A percentile compares a stretch with the other conserved stretches of the same genome.
Evolutionary conservation across 2,888 invertebrate species (phyloP).

Genomic region (Xylota sylvarum): DNA sequence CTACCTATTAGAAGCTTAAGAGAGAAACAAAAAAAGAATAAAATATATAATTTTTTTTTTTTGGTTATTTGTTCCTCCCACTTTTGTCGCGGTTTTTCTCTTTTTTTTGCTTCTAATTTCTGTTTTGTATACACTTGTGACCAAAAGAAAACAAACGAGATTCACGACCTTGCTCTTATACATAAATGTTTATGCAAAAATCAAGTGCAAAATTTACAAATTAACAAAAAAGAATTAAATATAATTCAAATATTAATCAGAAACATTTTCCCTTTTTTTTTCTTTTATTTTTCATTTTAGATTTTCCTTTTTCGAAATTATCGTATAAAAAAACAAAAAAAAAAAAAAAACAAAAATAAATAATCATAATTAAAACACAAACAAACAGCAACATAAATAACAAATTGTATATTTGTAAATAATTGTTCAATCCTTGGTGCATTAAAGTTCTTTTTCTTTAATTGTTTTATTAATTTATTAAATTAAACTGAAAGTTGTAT

Average conservation of each 20-base stretch:
- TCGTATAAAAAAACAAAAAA: constrained; percentile 48
- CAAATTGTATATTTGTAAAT: constrained; percentile 67
- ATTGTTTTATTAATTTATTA: constrained; percentile 55
- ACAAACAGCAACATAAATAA: constrained; percentile 52
- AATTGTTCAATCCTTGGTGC: constrained; percentile 61
- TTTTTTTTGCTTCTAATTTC: constrained; percentile 31
- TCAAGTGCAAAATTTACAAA: constrained; percentile 43
- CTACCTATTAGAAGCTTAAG: constrained; percentile 39
- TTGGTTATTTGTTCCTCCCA: constrained; percentile 69
- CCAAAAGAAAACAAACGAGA: constrained; percentile 50
- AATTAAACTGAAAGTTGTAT: constrained; percentile 53
- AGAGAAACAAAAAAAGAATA: constrained; percentile 48
- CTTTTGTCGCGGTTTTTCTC: constrained; percentile 53
- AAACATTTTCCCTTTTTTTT: constrained; percentile 32
- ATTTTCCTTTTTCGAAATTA: constrained; percentile 73
- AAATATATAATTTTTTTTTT: constrained; percentile 48
- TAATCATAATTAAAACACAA: constrained; percentile 28
- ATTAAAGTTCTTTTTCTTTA: constrained; percentile 47
- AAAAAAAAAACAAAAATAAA: constrained; percentile 5
- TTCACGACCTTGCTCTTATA: constrained; percentile 19
- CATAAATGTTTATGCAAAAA: constrained; percentile 31
- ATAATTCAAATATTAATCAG: constrained; percentile 14
- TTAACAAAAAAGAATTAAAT: constrained; percentile 6
- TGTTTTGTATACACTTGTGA: constrained; percentile 59
- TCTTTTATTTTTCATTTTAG: constrained; percentile 67